Conservation (phyloP, 2,113 vertebrate genomes). For the Cinclus cinclus region DNA sequence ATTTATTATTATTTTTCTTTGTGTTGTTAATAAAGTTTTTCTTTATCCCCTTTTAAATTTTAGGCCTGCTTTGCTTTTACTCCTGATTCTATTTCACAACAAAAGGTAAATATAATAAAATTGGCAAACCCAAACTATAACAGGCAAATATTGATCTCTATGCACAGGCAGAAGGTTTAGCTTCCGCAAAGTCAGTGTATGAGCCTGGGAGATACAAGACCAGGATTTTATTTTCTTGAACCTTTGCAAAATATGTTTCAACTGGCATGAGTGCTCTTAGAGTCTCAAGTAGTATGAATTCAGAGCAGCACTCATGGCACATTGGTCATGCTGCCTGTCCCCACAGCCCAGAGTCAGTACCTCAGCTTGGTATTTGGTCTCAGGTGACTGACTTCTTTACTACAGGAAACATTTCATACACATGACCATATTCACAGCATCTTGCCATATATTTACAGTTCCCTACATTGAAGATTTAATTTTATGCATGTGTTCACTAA, state of each 20-base stretch:
- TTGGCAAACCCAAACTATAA: too few species aligned
- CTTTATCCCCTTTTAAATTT: too few species aligned
- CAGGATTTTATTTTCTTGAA: background rate
- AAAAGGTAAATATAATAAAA: too few species aligned
- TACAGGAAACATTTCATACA: background rate
- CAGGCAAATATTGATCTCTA: background rate
- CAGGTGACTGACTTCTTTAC: background rate
- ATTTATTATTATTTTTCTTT: too few species aligned
- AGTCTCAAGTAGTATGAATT: fast-evolving
- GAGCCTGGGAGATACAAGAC: background rate
- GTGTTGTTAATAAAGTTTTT: too few species aligned
- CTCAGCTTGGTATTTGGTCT: background rate
- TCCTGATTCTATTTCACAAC: too few species aligned
- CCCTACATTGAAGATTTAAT: slow-evolving; percentile 32
- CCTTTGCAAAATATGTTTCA: background rate
- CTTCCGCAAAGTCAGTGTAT: background rate
- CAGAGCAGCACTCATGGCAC: background rate
- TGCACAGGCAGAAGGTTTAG: background rate
- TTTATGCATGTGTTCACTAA: slow-evolving; percentile 54
- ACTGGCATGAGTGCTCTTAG: background rate
- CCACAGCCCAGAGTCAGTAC: background rate
- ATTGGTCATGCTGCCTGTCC: background rate
- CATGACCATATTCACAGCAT: background rate
- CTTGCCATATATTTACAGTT: slow-evolving; percentile 43
- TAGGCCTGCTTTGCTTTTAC: too few species aligned